Evolutionary conservation across 2,113 vertebrate species (phyloP), one percentile per base, ranked within the genome.

Genomic region (Ochotona princeps): DNA sequence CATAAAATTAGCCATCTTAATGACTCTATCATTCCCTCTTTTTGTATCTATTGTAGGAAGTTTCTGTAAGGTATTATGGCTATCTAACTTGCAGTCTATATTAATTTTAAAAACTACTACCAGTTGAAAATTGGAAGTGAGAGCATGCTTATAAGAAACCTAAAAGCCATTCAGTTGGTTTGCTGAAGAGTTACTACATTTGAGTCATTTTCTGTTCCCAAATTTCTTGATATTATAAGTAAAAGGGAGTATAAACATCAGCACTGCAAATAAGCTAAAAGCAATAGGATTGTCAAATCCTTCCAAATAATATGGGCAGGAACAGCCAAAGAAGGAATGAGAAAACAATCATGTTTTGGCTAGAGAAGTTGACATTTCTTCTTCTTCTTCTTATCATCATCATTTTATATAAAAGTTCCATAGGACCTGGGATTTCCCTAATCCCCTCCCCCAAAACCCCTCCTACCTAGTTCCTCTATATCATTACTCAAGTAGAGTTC

Each of bases 331-430:
- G 60, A 93, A 93, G 38, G n/a, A 92, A 90, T 10, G 15, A 78
- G 86, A 88, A 96, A 87, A 79, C 69, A 87, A 60, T 86, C 10
- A n/a, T 35, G 51, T 75, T 95, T 93, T 47, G 93, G 69, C 30
- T 81, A 76, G 35, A 94, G 79, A 18, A 57, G 83, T 5, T 94
- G 92, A n/a, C n/a, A n/a, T n/a, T n/a, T n/a, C n/a, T n/a, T n/a
- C n/a, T n/a, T n/a, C n/a, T n/a, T n/a, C n/a, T n/a, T n/a, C n/a
- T n/a, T n/a, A n/a, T n/a, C n/a, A n/a, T n/a, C n/a, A n/a, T n/a
- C n/a, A n/a, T n/a, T n/a, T n/a, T n/a, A n/a, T n/a, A n/a, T n/a
- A n/a, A n/a, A n/a, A n/a, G n/a, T n/a, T n/a, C n/a, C n/a, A n/a
- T n/a, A n/a, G n/a, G n/a, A n/a, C n/a, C n/a, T n/a, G n/a, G n/a